These are phyloP conservation scores for Hypsibius dujardini DNA, from an alignment of 1,140 invertebrate genomes.

Conservation along the genomic window DNA sequence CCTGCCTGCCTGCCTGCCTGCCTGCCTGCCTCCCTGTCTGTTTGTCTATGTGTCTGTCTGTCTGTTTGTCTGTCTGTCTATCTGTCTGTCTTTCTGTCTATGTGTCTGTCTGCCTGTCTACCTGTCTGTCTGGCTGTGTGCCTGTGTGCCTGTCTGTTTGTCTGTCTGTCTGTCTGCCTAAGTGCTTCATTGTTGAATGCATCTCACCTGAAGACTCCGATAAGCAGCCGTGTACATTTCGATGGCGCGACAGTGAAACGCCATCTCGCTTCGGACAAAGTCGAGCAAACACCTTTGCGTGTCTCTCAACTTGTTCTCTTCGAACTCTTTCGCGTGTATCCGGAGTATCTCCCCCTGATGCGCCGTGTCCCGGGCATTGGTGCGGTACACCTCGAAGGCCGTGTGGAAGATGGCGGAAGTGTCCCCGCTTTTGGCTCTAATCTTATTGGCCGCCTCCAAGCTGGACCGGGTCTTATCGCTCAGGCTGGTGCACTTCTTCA, in stretches of 20 bases:
- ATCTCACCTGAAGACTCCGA: background rate
- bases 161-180: too few relatives aligned
- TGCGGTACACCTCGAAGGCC: background rate
- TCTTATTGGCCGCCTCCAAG: background rate
- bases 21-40: too few relatives aligned
- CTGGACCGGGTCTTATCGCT: background rate
- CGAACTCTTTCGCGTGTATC: conserved; percentile 1
- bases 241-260: background rate
- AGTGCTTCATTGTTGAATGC: background rate
- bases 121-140: too few relatives aligned
- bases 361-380: background rate
- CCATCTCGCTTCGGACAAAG: background rate
- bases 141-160: too few relatives aligned
- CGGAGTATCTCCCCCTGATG: background rate
- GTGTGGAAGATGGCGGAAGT: background rate
- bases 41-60: too few relatives aligned
- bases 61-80: too few relatives aligned
- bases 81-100: too few relatives aligned
- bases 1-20: too few relatives aligned
- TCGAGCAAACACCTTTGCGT: background rate
- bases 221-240: conserved; percentile 3
- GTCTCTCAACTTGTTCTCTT: background rate
- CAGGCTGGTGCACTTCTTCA: background rate
- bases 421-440: background rate
- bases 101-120: too few relatives aligned